Evolutionary conservation across 2,113 vertebrate genomes (phyloP).

Genomic region (Cnemophilus loriae): DNA sequence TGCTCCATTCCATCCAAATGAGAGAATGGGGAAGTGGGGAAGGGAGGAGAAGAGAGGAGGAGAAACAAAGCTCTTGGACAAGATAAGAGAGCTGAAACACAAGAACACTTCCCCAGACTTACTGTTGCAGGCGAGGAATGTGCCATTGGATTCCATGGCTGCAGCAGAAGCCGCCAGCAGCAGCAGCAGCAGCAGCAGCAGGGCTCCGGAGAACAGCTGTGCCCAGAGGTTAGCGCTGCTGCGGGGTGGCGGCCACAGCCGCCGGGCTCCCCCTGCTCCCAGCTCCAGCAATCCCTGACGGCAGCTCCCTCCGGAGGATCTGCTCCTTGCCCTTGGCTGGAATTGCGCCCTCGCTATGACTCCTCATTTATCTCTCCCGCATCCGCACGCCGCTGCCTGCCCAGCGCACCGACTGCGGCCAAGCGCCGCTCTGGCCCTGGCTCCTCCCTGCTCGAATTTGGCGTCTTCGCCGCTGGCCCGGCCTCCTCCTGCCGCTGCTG

Average conservation of each 20-base stretch:
- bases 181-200: not conserved
- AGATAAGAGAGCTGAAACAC: not conserved
- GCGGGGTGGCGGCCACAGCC: not conserved
- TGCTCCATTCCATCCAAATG: not conserved
- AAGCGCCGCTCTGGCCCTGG: not conserved
- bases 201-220: not conserved
- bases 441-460: constrained; percentile 36
- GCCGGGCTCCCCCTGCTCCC: not conserved
- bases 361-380: constrained; percentile 6
- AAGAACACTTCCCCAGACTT: not conserved
- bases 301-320: not conserved
- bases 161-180: not conserved
- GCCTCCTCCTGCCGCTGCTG: not conserved
- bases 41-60: not conserved
- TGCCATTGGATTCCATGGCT: constrained; percentile 52
- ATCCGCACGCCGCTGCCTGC: not conserved
- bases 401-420: not conserved
- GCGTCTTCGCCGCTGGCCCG: constrained; percentile 15
- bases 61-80: not conserved
- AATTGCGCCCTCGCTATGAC: not conserved
- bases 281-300: not conserved
- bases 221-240: not conserved
- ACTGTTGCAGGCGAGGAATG: constrained; percentile 50
- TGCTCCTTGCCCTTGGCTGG: not conserved
- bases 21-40: not conserved